These are phyloP conservation scores for Thecocarcelia acutangulata DNA, from an alignment of 2,888 invertebrate genomes.

Conservation along the genomic window DNA sequence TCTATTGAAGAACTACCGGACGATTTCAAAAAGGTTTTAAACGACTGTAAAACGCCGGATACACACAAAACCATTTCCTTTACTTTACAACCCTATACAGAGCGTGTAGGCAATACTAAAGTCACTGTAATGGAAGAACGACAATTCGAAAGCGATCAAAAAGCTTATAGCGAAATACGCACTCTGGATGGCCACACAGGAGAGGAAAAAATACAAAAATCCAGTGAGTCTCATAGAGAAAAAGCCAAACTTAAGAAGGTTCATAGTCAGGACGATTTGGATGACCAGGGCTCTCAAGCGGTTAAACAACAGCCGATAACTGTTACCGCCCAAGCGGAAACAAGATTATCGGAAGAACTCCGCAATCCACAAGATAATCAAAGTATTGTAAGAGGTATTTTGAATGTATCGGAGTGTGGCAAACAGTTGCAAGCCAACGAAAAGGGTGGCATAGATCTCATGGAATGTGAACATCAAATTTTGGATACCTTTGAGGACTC, in stretches of 20 bases:
- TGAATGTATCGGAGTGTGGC: conserved; percentile 81
- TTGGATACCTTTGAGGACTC: conserved; percentile 75
- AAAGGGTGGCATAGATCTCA: conserved; percentile 73
- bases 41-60: conserved; percentile 10
- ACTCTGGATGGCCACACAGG: conserved; percentile 75
- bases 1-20: conserved; percentile 64
- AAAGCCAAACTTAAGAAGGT: conserved; percentile 76
- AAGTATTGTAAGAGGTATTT: conserved; percentile 80
- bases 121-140: conserved; percentile 76
- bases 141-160: conserved; percentile 76
- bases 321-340: conserved; percentile 79
- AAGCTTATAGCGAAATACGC: conserved; percentile 75
- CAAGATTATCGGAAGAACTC: conserved; percentile 78
- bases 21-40: conserved; percentile 66
- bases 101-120: conserved; percentile 70
- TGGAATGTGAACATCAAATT: conserved; percentile 77
- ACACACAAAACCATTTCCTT: conserved; percentile 72
- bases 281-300: conserved; percentile 66
- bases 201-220: conserved; percentile 77
- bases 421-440: conserved; percentile 75
- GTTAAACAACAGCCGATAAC: conserved; percentile 75
- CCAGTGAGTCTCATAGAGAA: conserved; percentile 76
- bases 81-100: conserved; percentile 76
- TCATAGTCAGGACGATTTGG: conserved; percentile 75
- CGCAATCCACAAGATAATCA: conserved; percentile 79